A percentile compares a stretch with the other conserved stretches of the same genome.
phyloP scores from a whole-genome alignment of 2,113 vertebrate species.

The Hippolais icterina region DNA sequence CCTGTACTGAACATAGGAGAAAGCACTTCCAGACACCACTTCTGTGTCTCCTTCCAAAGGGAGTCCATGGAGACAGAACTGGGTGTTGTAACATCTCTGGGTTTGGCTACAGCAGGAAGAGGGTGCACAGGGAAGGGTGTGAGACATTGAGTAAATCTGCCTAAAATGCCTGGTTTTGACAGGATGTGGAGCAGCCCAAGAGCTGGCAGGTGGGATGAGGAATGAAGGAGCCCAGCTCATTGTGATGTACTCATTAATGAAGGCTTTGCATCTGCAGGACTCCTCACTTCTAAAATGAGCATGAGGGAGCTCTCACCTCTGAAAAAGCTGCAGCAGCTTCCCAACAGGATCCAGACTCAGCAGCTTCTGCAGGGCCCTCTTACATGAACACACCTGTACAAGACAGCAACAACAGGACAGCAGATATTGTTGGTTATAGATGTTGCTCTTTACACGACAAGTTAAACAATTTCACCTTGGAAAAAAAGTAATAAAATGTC shows the following conservation, averaged over 20 bases:
- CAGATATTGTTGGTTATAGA: neutral
- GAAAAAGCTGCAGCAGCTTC: neutral
- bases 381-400: rapidly evolving
- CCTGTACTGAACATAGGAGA: neutral
- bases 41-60: neutral
- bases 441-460: conserved; percentile 74
- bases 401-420: neutral
- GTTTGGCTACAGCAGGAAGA: neutral
- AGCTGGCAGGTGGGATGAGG: neutral
- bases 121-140: neutral
- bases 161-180: neutral
- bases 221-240: neutral
- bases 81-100: neutral
- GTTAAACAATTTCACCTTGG: conserved; percentile 71
- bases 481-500: conserved; percentile 37
- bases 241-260: neutral
- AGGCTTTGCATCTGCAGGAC: neutral
- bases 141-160: neutral
- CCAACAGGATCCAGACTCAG: neutral
- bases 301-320: neutral
- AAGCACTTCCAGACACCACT: neutral
- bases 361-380: neutral
- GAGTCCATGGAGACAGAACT: neutral
- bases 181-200: conserved; percentile 28
- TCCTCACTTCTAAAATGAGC: neutral